Conservation (phyloP, 1,140 invertebrate genomes). For the Neodiprion pinetum region DNA sequence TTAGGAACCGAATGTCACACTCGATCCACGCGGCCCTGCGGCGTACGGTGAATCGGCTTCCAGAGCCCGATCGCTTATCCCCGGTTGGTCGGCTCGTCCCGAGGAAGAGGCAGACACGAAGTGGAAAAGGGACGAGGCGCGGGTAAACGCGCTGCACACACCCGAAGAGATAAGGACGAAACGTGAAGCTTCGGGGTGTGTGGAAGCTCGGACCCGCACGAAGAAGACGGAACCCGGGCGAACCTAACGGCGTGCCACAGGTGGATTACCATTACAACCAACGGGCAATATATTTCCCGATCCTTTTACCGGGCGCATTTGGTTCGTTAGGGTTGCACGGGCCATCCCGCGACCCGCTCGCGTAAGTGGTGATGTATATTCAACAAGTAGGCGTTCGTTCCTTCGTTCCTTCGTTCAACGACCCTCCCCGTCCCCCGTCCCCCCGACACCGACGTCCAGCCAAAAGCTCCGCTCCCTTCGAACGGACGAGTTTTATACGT, state of each 20-base stretch:
- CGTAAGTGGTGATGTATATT: slow-evolving; percentile 33
- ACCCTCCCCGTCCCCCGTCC: background rate
- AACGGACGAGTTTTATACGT: too few species aligned
- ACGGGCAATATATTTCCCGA: slow-evolving; percentile 7
- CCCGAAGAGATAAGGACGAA: background rate
- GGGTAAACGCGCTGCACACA: background rate
- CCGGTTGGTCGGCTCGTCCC: too few species aligned
- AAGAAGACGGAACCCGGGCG: slow-evolving; percentile 1
- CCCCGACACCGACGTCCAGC: background rate
- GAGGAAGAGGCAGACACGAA: too few species aligned
- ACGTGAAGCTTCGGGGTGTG: too few species aligned
- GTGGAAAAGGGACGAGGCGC: background rate
- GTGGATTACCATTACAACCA: slow-evolving; percentile 5
- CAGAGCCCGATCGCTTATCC: too few species aligned
- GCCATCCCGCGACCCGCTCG: slow-evolving; percentile 11
- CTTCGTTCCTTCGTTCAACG: slow-evolving; percentile 14
- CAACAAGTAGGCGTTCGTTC: slow-evolving; percentile 33
- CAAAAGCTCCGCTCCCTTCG: background rate
- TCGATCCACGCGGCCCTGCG: background rate
- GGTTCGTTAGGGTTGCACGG: slow-evolving; percentile 29
- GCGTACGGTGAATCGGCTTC: too few species aligned
- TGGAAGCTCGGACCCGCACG: background rate
- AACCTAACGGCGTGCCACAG: slow-evolving; percentile 17
- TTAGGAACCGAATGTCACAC: background rate
- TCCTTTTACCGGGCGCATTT: slow-evolving; percentile 11